These are phyloP conservation scores for Oreochromis grahami DNA, from an alignment of 2,797 vertebrate species.

Conservation along the genomic window DNA sequence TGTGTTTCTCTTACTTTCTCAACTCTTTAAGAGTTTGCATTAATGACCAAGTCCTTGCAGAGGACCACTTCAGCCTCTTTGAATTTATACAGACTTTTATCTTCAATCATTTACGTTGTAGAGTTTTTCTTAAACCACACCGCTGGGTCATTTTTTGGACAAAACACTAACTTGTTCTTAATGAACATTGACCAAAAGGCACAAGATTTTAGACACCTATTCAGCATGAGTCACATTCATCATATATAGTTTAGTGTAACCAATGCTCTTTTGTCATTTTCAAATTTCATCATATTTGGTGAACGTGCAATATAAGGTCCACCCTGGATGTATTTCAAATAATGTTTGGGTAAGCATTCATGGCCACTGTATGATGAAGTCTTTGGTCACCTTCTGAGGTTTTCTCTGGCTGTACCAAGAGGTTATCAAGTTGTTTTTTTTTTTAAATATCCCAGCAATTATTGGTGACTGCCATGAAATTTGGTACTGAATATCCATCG, in stretches of 20 bases:
- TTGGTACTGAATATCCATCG: neutral
- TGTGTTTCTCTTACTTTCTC: neutral
- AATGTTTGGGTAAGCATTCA: neutral
- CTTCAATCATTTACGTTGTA: neutral
- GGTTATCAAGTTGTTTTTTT: neutral
- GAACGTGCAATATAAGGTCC: neutral
- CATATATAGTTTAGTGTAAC: neutral
- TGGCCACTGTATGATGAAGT: neutral
- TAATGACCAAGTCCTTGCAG: neutral
- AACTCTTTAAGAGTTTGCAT: neutral
- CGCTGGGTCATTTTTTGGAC: neutral
- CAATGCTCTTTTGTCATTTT: neutral
- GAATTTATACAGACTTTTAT: neutral
- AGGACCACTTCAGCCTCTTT: neutral
- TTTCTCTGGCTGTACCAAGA: neutral
- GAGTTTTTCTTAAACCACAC: neutral
- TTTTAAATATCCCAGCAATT: fast-evolving
- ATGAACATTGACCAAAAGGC: neutral
- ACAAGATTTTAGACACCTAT: neutral
- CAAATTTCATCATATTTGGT: neutral
- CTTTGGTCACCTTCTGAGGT: neutral
- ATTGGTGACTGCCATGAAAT: neutral
- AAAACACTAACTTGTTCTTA: neutral
- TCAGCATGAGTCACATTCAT: neutral
- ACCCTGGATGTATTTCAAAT: neutral